Evolutionary conservation across 1,140 invertebrate species (phyloP).

Genomic region (Aphis gossypii): DNA sequence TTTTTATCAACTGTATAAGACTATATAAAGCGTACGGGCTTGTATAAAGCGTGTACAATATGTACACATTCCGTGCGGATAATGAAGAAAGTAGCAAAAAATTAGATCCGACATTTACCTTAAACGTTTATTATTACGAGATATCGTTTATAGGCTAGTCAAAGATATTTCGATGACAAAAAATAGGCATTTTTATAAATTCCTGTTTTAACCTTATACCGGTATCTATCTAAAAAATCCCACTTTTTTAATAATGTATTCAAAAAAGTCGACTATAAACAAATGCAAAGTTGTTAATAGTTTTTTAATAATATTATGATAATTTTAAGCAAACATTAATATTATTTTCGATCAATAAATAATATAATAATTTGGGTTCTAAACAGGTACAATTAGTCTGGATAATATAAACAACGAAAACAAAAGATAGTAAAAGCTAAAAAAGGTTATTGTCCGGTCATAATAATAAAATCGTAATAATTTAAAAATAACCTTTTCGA

Average conservation of each 20-base stretch:
- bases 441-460: neutral
- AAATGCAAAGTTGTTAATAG: neutral
- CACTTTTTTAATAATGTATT: neutral
- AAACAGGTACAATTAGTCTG: neutral
- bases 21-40: neutral
- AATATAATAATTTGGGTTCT: neutral
- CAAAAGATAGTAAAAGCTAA: neutral
- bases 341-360: neutral
- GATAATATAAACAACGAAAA: neutral
- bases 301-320: neutral
- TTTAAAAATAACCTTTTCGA: conserved; percentile 23
- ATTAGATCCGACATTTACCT: neutral
- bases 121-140: neutral
- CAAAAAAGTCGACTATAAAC: neutral
- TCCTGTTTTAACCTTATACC: neutral
- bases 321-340: neutral
- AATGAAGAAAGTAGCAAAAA: neutral
- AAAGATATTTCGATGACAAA: neutral
- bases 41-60: neutral
- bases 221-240: neutral
- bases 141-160: neutral
- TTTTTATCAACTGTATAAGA: neutral
- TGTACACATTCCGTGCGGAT: neutral
- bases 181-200: neutral
- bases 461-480: neutral